Percentiles rank a stretch among this genome's conserved stretches.
These are phyloP conservation scores for Cyprinodon diabolis DNA, from an alignment of 2,797 vertebrate genomes.

Conservation along the genomic window DNA sequence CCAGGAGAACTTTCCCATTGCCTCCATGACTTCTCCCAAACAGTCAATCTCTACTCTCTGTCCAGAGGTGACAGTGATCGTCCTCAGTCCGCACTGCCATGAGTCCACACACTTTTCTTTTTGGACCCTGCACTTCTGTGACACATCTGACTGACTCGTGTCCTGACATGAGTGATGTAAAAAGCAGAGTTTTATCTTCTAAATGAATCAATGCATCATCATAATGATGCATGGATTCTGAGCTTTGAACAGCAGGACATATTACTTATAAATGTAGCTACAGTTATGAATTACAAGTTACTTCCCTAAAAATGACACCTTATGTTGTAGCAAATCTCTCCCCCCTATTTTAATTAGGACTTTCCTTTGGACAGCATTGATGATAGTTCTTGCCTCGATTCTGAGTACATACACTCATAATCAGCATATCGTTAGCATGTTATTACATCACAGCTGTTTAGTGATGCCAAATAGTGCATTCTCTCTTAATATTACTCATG, in stretches of 20 bases:
- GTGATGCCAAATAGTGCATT: not conserved
- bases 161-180: not conserved
- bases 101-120: conserved; percentile 72
- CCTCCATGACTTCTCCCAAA: conserved; percentile 64
- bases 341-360: not conserved
- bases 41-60: conserved; percentile 80
- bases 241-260: too few species aligned
- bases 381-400: not conserved
- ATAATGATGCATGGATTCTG: too few species aligned
- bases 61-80: conserved; percentile 71
- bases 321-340: not conserved
- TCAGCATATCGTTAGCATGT: not conserved
- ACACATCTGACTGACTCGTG: conserved; percentile 16
- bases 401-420: not conserved
- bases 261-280: too few species aligned
- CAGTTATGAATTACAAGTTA: too few species aligned
- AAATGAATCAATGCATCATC: too few species aligned
- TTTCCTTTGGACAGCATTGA: not conserved
- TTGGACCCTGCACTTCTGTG: conserved; percentile 59
- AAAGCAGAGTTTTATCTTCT: not conserved
- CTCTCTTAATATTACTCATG: not conserved
- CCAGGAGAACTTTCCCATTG: conserved; percentile 67
- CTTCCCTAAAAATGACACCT: not conserved
- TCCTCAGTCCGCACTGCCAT: conserved; percentile 87
- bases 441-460: not conserved